A percentile compares a stretch with the other conserved stretches of the same genome.
phyloP scores from a whole-genome alignment of 2,113 vertebrate genomes.

The Pseudorhombus dupliciocellatus region DNA sequence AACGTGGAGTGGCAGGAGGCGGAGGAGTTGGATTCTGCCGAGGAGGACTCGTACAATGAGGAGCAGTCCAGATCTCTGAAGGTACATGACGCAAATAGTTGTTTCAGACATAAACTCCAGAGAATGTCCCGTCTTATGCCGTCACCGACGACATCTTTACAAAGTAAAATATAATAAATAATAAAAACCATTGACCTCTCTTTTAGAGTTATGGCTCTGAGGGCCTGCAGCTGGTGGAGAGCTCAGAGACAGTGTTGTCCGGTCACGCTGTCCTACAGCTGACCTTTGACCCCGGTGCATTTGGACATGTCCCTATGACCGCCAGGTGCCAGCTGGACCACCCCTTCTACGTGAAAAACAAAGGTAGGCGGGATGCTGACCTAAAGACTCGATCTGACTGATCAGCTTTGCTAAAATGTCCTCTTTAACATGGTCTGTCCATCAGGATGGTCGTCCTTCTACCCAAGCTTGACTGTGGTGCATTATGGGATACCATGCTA shows the following conservation, averaged over 20 bases:
- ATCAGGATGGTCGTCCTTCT: constrained; percentile 97
- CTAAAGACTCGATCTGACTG: not conserved
- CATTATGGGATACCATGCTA: constrained; percentile 98
- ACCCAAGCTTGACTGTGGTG: constrained; percentile 97
- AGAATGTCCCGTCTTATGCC: not conserved
- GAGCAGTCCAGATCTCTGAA: constrained; percentile 60
- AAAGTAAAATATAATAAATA: too few species aligned
- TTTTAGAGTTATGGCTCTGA: constrained; percentile 90
- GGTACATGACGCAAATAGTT: constrained; percentile 36
- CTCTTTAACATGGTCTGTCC: not conserved
- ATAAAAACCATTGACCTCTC: not conserved
- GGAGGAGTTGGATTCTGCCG: constrained; percentile 88
- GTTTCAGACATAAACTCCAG: not conserved
- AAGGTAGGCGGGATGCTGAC: constrained; percentile 81
- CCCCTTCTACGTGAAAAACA: constrained; percentile 96
- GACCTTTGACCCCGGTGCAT: constrained; percentile 95
- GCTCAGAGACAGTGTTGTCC: constrained; percentile 89
- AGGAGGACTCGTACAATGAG: constrained; percentile 86
- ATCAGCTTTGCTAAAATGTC: not conserved
- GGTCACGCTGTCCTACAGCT: constrained; percentile 93
- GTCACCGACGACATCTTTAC: too few species aligned
- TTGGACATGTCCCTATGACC: constrained; percentile 85
- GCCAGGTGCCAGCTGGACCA: constrained; percentile 93
- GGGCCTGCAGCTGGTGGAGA: constrained; percentile 90
- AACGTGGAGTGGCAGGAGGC: constrained; percentile 90